A percentile compares a stretch with the other conserved stretches of the same genome.
These are phyloP conservation scores for Heliconius hortense DNA, from an alignment of 2,888 invertebrate genomes.

Conservation along the genomic window DNA sequence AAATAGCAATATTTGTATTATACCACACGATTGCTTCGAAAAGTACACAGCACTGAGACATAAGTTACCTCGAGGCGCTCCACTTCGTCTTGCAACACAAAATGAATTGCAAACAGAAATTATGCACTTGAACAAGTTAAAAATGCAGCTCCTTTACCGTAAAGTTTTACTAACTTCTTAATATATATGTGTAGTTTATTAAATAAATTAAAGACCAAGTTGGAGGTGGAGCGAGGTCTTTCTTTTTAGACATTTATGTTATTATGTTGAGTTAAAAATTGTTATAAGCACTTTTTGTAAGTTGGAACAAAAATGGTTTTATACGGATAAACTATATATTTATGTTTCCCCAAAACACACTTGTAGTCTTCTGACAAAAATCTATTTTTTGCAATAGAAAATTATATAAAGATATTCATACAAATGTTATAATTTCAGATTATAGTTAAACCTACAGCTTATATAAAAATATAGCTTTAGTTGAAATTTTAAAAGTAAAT, in stretches of 20 bases:
- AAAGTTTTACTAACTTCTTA: constrained; percentile 5
- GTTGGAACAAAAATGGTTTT: too few relatives aligned
- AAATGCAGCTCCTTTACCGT: constrained; percentile 13
- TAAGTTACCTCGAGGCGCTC: constrained; percentile 12
- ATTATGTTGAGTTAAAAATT: constrained; percentile 10
- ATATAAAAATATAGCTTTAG: too few relatives aligned
- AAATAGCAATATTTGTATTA: constrained; percentile 3
- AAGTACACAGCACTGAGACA: constrained; percentile 10
- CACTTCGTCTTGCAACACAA: constrained; percentile 14
- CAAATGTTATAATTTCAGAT: too few relatives aligned
- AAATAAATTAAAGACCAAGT: constrained; percentile 10
- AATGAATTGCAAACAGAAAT: constrained; percentile 26
- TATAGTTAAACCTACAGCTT: too few relatives aligned
- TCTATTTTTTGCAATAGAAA: too few relatives aligned
- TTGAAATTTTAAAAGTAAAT: too few relatives aligned
- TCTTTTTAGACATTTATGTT: constrained; percentile 5
- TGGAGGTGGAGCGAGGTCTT: neutral
- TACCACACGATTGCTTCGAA: constrained; percentile 10
- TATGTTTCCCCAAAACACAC: too few relatives aligned
- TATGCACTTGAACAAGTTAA: constrained; percentile 22
- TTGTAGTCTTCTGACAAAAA: too few relatives aligned
- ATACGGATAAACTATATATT: too few relatives aligned
- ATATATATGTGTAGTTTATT: neutral
- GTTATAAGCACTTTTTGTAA: neutral
- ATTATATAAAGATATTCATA: too few relatives aligned